A percentile compares a stretch with the other conserved stretches of the same genome.
phyloP scores from a whole-genome alignment of 2,888 invertebrate genomes.

The Hirudinaria manillensis region DNA sequence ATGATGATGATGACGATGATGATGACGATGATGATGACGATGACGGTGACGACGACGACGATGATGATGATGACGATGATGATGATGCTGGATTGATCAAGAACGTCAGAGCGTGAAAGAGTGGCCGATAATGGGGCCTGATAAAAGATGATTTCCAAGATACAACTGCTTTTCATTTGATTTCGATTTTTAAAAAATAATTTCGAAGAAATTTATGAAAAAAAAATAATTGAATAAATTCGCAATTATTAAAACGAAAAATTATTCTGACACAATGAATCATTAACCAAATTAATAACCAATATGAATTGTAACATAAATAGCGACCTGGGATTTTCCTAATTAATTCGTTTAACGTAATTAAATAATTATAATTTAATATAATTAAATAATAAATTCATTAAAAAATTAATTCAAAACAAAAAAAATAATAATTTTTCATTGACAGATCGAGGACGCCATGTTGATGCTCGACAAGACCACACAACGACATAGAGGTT shows the following conservation, averaged over 20 bases:
- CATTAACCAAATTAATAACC: background rate
- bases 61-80: constrained; percentile 19
- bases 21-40: constrained; percentile 8
- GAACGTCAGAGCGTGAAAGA: background rate
- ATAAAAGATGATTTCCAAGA: too few species aligned
- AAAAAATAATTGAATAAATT: background rate
- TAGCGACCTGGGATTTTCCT: background rate
- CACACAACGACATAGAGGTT: constrained; percentile 94
- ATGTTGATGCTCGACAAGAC: constrained; percentile 99
- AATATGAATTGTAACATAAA: background rate
- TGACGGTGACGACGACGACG: background rate
- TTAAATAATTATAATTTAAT: background rate
- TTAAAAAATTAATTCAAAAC: background rate
- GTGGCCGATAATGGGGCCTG: background rate
- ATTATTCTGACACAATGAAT: too few species aligned
- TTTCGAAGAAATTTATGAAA: background rate
- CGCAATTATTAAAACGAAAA: background rate
- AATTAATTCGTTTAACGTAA: background rate
- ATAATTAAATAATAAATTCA: background rate
- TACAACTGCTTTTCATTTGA: too few species aligned
- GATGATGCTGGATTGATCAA: constrained; percentile 2
- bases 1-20: constrained; percentile 17
- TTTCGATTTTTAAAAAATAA: too few species aligned
- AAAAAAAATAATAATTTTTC: background rate
- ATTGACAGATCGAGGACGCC: constrained; percentile 59